A percentile compares a stretch with the other conserved stretches of the same genome.
These are phyloP conservation scores for Sialia sialis DNA, from an alignment of 2,113 vertebrate species.

Conservation along the genomic window DNA sequence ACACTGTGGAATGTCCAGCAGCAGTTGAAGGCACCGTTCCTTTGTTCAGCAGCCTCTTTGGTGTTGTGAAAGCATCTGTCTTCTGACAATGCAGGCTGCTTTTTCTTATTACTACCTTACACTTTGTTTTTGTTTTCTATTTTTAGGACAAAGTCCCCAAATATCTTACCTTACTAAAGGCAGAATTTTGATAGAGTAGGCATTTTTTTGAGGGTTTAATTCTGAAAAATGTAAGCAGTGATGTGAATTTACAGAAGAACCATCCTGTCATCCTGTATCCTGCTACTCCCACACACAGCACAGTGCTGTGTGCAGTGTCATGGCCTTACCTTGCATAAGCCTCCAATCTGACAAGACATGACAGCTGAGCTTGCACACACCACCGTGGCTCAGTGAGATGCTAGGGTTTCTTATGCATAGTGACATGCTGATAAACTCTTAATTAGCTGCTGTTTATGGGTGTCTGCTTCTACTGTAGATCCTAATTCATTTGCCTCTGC, in stretches of 20 bases:
- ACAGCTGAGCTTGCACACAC: neutral
- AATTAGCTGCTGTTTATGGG: slow-evolving; percentile 17
- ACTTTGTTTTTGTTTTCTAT: neutral
- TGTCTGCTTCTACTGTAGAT: neutral
- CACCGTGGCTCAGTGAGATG: neutral
- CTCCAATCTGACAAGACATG: neutral
- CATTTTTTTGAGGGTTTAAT: neutral
- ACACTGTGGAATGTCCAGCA: neutral
- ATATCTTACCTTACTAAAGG: neutral
- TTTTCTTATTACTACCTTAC: neutral
- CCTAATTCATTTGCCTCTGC: neutral
- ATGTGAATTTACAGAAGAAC: neutral
- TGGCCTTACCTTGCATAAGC: neutral
- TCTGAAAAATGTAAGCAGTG: neutral
- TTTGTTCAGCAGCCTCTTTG: neutral
- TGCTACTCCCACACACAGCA: neutral
- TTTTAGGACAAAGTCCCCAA: neutral
- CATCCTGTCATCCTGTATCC: neutral
- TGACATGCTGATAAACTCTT: slow-evolving; percentile 40
- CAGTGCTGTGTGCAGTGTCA: neutral
- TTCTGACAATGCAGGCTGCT: neutral
- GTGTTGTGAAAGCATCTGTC: neutral
- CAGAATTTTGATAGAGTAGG: neutral
- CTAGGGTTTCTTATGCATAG: neutral
- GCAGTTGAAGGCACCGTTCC: neutral